A percentile compares a stretch with the other conserved stretches of the same genome.
Evolutionary conservation across 2,888 invertebrate genomes (phyloP).

Genomic region (Tachystola acroxantha): DNA sequence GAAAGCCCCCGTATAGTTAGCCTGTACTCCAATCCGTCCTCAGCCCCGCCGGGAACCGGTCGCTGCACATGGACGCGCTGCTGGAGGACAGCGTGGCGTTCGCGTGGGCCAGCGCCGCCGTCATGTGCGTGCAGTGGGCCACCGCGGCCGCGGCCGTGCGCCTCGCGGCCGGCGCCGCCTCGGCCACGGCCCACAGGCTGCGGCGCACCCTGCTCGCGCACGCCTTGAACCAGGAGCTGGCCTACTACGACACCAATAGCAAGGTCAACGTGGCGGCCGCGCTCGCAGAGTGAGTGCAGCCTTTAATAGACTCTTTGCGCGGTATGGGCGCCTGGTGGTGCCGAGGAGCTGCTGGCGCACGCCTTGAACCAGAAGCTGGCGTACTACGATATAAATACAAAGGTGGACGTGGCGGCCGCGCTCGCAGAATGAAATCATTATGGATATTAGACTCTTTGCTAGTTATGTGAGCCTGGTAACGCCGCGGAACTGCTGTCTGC

Average conservation of each 20-base stretch:
- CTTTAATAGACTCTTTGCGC: too few relatives aligned
- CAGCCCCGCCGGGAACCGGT: constrained; percentile 54
- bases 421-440: constrained; percentile 84
- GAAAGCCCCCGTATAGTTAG: not conserved
- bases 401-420: constrained; percentile 82
- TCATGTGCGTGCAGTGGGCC: constrained; percentile 70
- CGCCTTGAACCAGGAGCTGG: constrained; percentile 84
- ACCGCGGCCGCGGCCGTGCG: constrained; percentile 73
- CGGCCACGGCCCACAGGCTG: constrained; percentile 44
- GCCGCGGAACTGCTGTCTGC: constrained; percentile 79
- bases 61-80: constrained; percentile 72
- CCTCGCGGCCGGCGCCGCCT: constrained; percentile 74
- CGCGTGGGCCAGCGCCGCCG: constrained; percentile 60
- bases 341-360: constrained; percentile 79
- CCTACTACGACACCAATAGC: constrained; percentile 84
- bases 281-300: constrained; percentile 84
- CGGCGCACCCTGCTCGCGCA: constrained; percentile 69
- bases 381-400: constrained; percentile 84
- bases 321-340: not conserved
- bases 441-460: too few relatives aligned
- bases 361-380: constrained; percentile 85
- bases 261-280: constrained; percentile 83
- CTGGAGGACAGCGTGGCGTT: constrained; percentile 75
- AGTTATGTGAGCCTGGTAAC: not conserved
- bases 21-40: too few relatives aligned